phyloP scores from a whole-genome alignment of 2,888 invertebrate genomes.

The Smittia sp. region DNA sequence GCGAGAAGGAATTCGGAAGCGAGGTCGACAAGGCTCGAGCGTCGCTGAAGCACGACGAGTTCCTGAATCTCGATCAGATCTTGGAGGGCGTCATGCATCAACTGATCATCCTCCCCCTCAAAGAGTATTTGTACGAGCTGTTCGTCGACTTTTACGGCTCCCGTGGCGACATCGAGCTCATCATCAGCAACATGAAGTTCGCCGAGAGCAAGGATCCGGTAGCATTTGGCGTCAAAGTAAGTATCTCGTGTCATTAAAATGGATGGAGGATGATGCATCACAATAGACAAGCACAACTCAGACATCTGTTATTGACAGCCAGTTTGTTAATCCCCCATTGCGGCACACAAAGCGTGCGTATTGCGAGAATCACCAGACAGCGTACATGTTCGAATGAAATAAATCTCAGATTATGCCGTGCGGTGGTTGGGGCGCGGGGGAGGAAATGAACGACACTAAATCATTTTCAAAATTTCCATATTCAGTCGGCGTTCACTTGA shows the following conservation, averaged over 20 bases:
- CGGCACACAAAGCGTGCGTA: neutral
- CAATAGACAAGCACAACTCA: constrained; percentile 35
- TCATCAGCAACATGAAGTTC: constrained; percentile 57
- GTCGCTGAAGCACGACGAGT: constrained; percentile 82
- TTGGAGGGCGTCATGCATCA: constrained; percentile 92
- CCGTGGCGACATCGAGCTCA: constrained; percentile 67
- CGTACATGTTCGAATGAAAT: constrained; percentile 31
- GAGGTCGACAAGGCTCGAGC: constrained; percentile 68
- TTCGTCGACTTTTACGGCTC: constrained; percentile 85
- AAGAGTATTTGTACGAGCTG: constrained; percentile 77
- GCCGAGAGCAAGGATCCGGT: constrained; percentile 50
- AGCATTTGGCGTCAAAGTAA: constrained; percentile 51
- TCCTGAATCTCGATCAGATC: constrained; percentile 92
- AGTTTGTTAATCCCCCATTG: constrained; percentile 31
- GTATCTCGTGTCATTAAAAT: constrained; percentile 2
- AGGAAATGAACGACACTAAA: constrained; percentile 38
- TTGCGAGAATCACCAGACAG: neutral
- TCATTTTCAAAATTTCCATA: constrained; percentile 38
- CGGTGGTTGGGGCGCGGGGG: neutral
- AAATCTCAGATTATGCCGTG: constrained; percentile 36
- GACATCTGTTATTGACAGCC: constrained; percentile 40
- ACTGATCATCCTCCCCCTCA: constrained; percentile 80
- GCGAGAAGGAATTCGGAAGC: constrained; percentile 87
- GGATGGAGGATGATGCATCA: neutral
- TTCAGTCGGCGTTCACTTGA: constrained; percentile 11